Evolutionary conservation across 2,797 vertebrate species (phyloP), one percentile per base, ranked within the genome.

Genomic region (Hapalemur alaotrensis): DNA sequence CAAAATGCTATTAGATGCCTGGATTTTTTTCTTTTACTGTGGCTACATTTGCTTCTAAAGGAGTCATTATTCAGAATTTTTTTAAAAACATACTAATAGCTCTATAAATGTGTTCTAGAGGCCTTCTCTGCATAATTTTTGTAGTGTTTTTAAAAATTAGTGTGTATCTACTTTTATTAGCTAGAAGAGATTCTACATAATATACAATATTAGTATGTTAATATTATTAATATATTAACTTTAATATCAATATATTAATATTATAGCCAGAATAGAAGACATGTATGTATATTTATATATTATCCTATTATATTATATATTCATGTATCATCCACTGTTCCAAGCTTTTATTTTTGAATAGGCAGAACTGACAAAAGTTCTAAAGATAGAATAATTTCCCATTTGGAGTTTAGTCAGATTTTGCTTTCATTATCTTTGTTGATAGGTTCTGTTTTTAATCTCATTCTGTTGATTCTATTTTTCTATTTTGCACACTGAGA

Each of bases 401-500:
- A 35, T 80, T 97, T 79, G 22, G n/a, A 79, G 57, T 93, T 75
- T 50, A 46, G 41, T 81, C 79, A 93, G 54, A 63, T 83, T 95
- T 54, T 43, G 32, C 61, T 90, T 88, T 57, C 35, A 57, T 61
- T 82, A 65, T 87, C 23, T 78, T 38, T 43, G 6, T 63, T 93
- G 57, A 85, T 78, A 79, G 8, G 3, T 35, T 91, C 82, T 78
- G 20, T 48, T 80, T 86, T 96, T 73, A 94, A 93, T 85, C 80
- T 92, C 57, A 84, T 93, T 94, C 23, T 65, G 14, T 61, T 76
- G 52, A 84, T 89, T 93, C 41, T 35, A 4, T 38, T 90, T 70
- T 94, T 91, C 75, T 84, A 1, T 93, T 96, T 94, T 81, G 30
- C 78, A 89, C 61, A 90, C 8, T 89, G 91, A 65, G 13, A 89